Percentiles rank a stretch among this genome's conserved stretches.
These are phyloP conservation scores for Hybognathus amarus DNA, from an alignment of 2,797 vertebrate species.

Conservation along the genomic window DNA sequence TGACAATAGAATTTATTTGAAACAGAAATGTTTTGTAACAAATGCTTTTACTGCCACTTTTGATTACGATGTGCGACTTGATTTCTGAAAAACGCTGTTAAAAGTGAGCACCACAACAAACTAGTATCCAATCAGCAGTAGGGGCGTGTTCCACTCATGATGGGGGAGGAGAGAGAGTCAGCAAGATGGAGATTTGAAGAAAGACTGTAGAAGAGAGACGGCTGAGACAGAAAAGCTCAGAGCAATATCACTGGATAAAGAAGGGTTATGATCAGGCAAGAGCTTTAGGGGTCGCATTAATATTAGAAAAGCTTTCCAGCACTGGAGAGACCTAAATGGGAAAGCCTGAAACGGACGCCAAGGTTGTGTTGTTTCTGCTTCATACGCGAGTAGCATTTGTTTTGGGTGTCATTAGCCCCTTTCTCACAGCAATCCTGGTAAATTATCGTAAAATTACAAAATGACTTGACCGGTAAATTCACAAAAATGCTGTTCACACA, in stretches of 20 bases:
- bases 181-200: not conserved
- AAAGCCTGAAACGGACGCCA: not conserved
- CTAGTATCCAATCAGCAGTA: not conserved
- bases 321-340: not conserved
- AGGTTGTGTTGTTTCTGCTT: not conserved
- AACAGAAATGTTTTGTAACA: not conserved
- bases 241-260: not conserved
- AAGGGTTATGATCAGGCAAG: not conserved
- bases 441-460: no score
- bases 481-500: no score
- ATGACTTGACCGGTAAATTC: no score
- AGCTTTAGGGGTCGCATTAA: not conserved
- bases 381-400: not conserved
- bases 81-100: not conserved
- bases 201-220: no score
- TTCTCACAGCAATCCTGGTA: no score
- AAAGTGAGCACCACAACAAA: not conserved
- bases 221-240: not conserved
- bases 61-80: not conserved
- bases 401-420: not conserved
- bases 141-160: no score
- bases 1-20: not conserved
- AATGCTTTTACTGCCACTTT: not conserved
- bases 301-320: not conserved
- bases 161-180: not conserved